These are phyloP conservation scores for Protomyctophum bolini DNA, from an alignment of 2,113 vertebrate genomes.

Conservation along the genomic window DNA sequence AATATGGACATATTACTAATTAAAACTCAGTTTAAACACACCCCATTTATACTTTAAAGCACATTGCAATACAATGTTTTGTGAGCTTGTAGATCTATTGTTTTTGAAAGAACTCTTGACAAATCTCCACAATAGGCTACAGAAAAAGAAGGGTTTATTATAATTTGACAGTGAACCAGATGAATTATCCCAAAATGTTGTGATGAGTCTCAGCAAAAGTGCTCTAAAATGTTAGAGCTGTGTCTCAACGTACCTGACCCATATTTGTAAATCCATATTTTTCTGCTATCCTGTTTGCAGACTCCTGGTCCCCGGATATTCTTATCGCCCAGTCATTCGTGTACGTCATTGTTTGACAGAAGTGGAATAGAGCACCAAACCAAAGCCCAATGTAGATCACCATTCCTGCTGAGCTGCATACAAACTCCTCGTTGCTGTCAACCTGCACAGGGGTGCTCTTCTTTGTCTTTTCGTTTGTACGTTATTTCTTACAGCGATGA, in stretches of 20 bases:
- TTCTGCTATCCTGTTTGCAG: conserved; percentile 85
- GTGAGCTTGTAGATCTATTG: background rate
- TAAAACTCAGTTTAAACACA: too few species aligned
- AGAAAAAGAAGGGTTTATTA: background rate
- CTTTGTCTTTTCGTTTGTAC: background rate
- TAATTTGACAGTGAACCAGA: background rate
- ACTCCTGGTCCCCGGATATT: conserved; percentile 80
- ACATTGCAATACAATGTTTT: too few species aligned
- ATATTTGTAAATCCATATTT: conserved; percentile 92
- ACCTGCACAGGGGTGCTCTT: background rate
- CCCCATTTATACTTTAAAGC: too few species aligned
- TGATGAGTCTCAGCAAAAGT: background rate
- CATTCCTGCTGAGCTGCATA: conserved; percentile 26
- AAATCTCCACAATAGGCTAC: too few species aligned
- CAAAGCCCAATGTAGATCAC: conserved; percentile 61
- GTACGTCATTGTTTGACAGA: conserved; percentile 82
- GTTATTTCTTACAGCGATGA: conserved; percentile 30
- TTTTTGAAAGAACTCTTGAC: background rate
- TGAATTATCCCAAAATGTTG: background rate
- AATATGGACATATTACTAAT: too few species aligned
- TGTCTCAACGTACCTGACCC: conserved; percentile 85
- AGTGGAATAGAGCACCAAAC: conserved; percentile 80
- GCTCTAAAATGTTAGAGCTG: conserved; percentile 1
- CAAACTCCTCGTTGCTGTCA: background rate
- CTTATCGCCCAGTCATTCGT: conserved; percentile 94